Conservation (phyloP, 2,797 vertebrate genomes). For the Phalanger gymnotis region DNA sequence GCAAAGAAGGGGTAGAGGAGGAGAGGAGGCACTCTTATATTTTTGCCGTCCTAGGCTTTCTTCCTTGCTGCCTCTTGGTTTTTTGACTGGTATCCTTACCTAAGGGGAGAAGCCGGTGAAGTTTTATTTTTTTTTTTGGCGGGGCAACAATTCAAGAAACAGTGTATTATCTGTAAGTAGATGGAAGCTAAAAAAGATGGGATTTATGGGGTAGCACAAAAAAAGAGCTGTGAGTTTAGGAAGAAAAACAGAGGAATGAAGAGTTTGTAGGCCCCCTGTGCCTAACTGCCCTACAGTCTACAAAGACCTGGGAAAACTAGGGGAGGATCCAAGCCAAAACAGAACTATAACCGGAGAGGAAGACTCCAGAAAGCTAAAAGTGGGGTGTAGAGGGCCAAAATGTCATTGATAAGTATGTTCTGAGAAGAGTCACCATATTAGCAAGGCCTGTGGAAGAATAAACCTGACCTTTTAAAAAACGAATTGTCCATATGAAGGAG, state of each 20-base stretch:
- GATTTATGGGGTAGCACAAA: slow-evolving; percentile 55
- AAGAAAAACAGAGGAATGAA: slow-evolving; percentile 34
- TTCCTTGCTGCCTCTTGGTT: background rate
- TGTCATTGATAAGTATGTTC: background rate
- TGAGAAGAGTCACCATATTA: slow-evolving; percentile 1
- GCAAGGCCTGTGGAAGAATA: background rate
- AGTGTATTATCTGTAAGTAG: slow-evolving; percentile 59
- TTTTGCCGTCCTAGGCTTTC: slow-evolving; percentile 40
- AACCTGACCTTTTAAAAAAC: background rate
- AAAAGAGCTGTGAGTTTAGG: background rate
- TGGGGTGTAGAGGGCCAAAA: slow-evolving; percentile 1
- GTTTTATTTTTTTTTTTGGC: slow-evolving; percentile 45
- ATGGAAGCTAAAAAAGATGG: slow-evolving; percentile 37
- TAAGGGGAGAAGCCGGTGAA: background rate
- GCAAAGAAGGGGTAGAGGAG: background rate
- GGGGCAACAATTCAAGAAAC: background rate
- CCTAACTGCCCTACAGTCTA: slow-evolving; percentile 22
- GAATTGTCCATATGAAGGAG: background rate
- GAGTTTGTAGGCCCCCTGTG: slow-evolving; percentile 20
- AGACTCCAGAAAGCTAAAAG: slow-evolving; percentile 30
- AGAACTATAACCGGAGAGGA: slow-evolving; percentile 51
- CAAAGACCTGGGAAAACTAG: slow-evolving; percentile 42
- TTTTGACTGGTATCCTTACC: slow-evolving; percentile 36
- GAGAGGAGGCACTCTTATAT: background rate
- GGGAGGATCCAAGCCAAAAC: slow-evolving; percentile 49